phyloP scores from a whole-genome alignment of 2,797 vertebrate species.

The Microcaecilia unicolor region DNA sequence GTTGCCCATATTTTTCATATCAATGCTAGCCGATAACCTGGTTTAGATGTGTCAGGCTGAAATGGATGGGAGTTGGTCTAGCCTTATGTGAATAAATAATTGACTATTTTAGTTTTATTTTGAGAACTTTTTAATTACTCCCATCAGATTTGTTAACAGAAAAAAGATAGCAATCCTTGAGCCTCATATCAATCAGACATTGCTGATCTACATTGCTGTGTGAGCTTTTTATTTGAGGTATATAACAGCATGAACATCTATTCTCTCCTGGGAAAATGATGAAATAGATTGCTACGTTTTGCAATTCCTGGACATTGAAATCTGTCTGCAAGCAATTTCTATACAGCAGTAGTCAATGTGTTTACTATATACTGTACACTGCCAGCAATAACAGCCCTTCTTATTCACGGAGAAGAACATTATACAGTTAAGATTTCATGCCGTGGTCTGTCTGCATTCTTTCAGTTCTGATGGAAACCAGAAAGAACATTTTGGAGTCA shows the following conservation, averaged over 20 bases:
- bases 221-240: not conserved
- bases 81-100: not conserved
- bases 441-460: constrained; percentile 6
- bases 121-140: constrained; percentile 9
- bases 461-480: constrained; percentile 11
- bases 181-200: constrained; percentile 1
- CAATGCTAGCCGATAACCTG: not conserved
- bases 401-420: not conserved
- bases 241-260: not conserved
- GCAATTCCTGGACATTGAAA: constrained; percentile 5
- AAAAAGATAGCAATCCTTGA: not conserved
- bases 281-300: constrained; percentile 11
- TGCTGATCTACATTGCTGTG: not conserved
- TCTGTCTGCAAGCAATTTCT: constrained; percentile 23
- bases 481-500: not conserved
- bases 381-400: constrained; percentile 3
- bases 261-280: not conserved
- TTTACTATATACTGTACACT: constrained; percentile 14
- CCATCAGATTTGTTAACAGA: not conserved
- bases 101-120: not conserved
- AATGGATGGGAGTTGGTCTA: not conserved
- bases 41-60: not conserved
- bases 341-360: not conserved
- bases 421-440: not conserved
- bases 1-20: accelerated